Evolutionary conservation across 2,113 vertebrate genomes (phyloP), one percentile per base, ranked within the genome.

Genomic region (Oryzias curvinotus): DNA sequence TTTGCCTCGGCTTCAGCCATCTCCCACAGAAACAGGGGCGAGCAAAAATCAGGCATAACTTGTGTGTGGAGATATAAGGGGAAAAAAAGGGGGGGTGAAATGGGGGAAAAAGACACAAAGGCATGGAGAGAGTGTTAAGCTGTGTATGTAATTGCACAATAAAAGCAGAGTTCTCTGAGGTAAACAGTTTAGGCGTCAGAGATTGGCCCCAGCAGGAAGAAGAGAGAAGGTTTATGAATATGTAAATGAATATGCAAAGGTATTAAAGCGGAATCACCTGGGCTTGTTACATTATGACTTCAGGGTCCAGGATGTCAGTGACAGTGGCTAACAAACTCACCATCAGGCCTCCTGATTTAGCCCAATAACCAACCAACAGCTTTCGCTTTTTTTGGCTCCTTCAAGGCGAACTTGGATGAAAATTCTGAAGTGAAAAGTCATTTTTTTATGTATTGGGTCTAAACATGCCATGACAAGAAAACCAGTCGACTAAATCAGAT

Each of bases 101-200:
- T 59, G 21, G 65, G 60, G 69, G 79, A 73, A 69, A 69, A 71
- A 76, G 63, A 78, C 50, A 14, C 26, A 75, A 62, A 62, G 65
- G 73, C 58, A 51, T 41, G 49, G 60, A 77, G 77, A 73, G 81
- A 75, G 82, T 72, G 80, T 84, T 81, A 82, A 69, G 78, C 75
- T 79, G 67, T 71, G 81, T 84, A 85, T 86, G 88, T 87, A 91
- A 90, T 90, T 88, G 86, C 70, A 85, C 89, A 88, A 88, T 88
- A 89, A 88, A 88, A 87, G 71, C 54, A 57, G 61, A 77, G 80
- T 78, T 72, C 83, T 85, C 52, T 1, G 78, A 86, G 86, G 85
- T 82, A 84, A 86, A 84, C 87, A 86, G 82, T 84, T 84, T 81
- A 78, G 69, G 8, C 25, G 73, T 42, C 14, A 28, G 74, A 76